These are phyloP conservation scores for Trichomalopsis sarcophagae DNA, from an alignment of 1,140 invertebrate genomes.

Conservation along the genomic window DNA sequence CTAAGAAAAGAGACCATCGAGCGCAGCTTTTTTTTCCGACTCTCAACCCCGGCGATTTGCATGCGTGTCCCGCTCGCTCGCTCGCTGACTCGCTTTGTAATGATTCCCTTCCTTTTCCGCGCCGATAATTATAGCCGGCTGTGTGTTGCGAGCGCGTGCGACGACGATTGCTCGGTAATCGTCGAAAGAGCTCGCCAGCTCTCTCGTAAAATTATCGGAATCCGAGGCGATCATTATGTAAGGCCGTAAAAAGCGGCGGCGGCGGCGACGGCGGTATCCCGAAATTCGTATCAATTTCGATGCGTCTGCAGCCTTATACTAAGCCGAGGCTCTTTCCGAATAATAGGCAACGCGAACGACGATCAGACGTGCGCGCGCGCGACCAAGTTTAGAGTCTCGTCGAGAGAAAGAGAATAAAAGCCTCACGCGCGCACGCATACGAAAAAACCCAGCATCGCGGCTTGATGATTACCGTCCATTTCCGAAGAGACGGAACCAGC, in stretches of 20 bases:
- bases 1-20: not conserved
- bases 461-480: constrained; percentile 58
- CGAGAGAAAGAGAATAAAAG: not conserved
- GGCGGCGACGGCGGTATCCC: not conserved
- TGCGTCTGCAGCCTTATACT: not conserved
- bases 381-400: constrained; percentile 3
- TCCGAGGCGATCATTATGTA: constrained; percentile 37
- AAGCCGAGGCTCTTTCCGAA: not conserved
- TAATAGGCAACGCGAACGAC: constrained; percentile 24
- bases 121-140: constrained; percentile 31
- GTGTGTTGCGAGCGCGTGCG: not conserved
- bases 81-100: constrained; percentile 36
- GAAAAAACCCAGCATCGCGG: not conserved
- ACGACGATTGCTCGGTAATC: constrained; percentile 14
- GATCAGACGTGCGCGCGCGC: constrained; percentile 1
- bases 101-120: constrained; percentile 19
- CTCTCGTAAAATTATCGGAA: constrained; percentile 47
- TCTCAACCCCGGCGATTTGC: constrained; percentile 32
- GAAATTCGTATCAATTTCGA: constrained; percentile 53
- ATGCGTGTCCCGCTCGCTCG: not conserved
- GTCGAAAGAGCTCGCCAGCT: not conserved
- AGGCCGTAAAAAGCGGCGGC: not conserved
- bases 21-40: not conserved
- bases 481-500: constrained; percentile 33
- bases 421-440: not conserved